Percentiles rank a stretch among this genome's conserved stretches.
Evolutionary conservation across 2,113 vertebrate genomes (phyloP).

Genomic region (Clinocottus analis): DNA sequence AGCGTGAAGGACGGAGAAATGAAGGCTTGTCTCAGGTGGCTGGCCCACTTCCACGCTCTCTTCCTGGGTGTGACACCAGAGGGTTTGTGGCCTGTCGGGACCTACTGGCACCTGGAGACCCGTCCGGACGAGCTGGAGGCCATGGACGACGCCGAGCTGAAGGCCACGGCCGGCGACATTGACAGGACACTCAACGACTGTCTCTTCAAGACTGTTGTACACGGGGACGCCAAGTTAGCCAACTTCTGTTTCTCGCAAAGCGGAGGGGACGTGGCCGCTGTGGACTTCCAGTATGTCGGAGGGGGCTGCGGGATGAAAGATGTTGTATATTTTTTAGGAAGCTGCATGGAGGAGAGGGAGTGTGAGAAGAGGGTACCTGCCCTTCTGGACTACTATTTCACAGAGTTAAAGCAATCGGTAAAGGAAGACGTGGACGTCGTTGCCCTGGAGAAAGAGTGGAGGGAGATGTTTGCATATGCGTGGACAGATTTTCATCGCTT

Average conservation of each 20-base stretch:
- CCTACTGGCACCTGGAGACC: conserved; percentile 86
- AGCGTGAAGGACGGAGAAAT: conserved; percentile 74
- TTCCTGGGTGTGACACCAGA: conserved; percentile 74
- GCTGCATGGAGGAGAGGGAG: conserved; percentile 81
- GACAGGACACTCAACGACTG: conserved; percentile 77
- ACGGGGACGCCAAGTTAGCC: conserved; percentile 84
- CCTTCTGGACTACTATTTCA: conserved; percentile 80
- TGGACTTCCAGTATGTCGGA: conserved; percentile 85
- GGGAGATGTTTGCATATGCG: conserved; percentile 80
- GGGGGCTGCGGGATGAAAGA: conserved; percentile 86
- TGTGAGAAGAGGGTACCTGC: conserved; percentile 75
- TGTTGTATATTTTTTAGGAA: conserved; percentile 80
- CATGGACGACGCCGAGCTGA: conserved; percentile 75
- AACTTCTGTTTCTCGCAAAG: conserved; percentile 83
- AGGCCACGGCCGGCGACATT: conserved; percentile 74
- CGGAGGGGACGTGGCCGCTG: conserved; percentile 74
- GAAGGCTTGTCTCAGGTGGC: conserved; percentile 81
- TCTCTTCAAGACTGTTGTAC: conserved; percentile 80
- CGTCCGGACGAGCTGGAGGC: conserved; percentile 82
- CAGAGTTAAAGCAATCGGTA: conserved; percentile 65
- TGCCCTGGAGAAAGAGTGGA: conserved; percentile 81
- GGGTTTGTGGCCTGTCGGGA: conserved; percentile 82
- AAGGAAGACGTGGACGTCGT: conserved; percentile 58
- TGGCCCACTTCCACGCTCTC: conserved; percentile 82
- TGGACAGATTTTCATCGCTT: conserved; percentile 86